Percentiles rank a stretch among this genome's conserved stretches.
phyloP scores from a whole-genome alignment of 2,113 vertebrate species.

The Corythornis madagascariensis region DNA sequence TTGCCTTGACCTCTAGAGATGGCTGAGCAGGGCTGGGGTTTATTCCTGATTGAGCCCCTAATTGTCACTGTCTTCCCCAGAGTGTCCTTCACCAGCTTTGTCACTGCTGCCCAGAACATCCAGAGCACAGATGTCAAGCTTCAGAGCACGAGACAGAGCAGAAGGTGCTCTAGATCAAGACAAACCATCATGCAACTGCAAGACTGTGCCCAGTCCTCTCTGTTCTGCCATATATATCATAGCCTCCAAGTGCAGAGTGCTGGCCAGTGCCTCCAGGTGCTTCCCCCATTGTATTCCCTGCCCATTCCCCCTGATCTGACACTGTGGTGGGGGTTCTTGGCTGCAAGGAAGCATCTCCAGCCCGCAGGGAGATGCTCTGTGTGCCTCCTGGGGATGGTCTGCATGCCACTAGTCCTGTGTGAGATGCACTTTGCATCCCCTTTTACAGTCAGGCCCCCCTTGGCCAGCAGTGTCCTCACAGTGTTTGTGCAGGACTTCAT shows the following conservation, averaged over 20 bases:
- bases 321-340: neutral
- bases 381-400: neutral
- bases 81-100: neutral
- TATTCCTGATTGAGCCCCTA: neutral
- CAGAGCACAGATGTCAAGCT: neutral
- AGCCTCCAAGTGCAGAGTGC: neutral
- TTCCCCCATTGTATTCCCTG: neutral
- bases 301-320: neutral
- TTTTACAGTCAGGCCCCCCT: neutral
- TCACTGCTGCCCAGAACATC: rapidly evolving
- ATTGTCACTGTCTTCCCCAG: neutral
- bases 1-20: neutral
- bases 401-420: neutral
- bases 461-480: neutral
- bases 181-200: neutral
- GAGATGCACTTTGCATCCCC: neutral
- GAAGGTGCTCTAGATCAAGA: neutral
- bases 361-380: neutral
- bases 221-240: neutral
- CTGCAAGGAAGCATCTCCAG: neutral
- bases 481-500: neutral
- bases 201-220: neutral
- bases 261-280: rapidly evolving
- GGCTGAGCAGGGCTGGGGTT: neutral
- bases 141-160: neutral